phyloP scores from a whole-genome alignment of 2,797 vertebrate genomes.

The Eulemur albifrons region DNA sequence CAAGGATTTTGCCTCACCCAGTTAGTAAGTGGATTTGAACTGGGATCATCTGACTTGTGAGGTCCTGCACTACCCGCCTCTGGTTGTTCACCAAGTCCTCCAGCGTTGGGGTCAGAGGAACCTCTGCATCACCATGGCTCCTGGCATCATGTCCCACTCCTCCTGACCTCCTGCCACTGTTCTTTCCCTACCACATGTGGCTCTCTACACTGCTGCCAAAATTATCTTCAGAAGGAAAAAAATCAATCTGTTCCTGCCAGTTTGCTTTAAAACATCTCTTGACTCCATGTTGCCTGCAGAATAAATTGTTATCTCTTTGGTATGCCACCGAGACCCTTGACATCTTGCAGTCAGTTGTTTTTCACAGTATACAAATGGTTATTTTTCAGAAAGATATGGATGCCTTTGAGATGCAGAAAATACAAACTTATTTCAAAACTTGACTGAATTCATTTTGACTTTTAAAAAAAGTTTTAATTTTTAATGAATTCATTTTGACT shows the following conservation, averaged over 20 bases:
- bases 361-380: not conserved
- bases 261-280: conserved; percentile 42
- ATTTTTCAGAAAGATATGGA: not conserved
- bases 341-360: conserved; percentile 14
- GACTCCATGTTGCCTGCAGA: conserved; percentile 1
- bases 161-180: not conserved
- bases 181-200: not conserved
- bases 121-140: not conserved
- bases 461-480: too few species aligned
- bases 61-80: not conserved
- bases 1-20: not conserved
- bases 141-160: not conserved
- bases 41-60: not conserved
- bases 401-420: not conserved
- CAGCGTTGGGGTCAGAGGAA: not conserved
- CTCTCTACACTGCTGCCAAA: conserved; percentile 1
- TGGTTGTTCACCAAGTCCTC: not conserved
- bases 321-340: not conserved
- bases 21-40: conserved; percentile 19
- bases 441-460: not conserved
- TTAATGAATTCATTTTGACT: not conserved
- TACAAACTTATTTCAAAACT: conserved; percentile 20
- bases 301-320: conserved; percentile 45
- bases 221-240: not conserved
- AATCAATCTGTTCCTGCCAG: not conserved